These are phyloP conservation scores for Anorthoa munda DNA, from an alignment of 2,888 invertebrate genomes.

Conservation along the genomic window DNA sequence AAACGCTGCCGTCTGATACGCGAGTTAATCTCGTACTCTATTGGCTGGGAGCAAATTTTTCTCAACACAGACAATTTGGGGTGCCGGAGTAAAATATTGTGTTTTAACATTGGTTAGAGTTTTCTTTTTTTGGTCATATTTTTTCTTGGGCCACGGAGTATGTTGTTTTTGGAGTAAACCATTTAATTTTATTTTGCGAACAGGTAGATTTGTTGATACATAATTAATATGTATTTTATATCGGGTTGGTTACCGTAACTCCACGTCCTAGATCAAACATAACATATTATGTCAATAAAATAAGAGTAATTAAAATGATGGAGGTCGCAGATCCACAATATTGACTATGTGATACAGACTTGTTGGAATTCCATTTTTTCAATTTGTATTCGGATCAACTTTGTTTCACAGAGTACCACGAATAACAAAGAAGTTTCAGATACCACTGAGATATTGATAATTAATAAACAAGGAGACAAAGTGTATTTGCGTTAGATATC, in stretches of 20 bases:
- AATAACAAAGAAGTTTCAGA: background rate
- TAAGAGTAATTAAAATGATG: too few species aligned
- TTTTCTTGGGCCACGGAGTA: slow-evolving; percentile 25
- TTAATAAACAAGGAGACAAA: background rate
- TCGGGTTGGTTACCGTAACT: too few species aligned
- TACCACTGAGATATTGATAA: background rate
- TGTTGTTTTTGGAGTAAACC: slow-evolving; percentile 1
- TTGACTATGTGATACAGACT: background rate
- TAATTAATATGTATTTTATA: too few species aligned
- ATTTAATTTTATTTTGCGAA: slow-evolving; percentile 6
- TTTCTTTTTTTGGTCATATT: slow-evolving; percentile 18
- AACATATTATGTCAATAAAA: too few species aligned
- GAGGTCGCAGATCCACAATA: background rate
- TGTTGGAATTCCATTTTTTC: background rate
- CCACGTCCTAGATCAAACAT: too few species aligned
- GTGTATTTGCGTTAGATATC: background rate
- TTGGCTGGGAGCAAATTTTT: slow-evolving; percentile 71
- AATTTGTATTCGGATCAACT: background rate
- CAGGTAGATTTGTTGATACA: too few species aligned
- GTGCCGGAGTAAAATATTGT: slow-evolving; percentile 51
- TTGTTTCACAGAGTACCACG: background rate
- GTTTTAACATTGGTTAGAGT: slow-evolving; percentile 48
- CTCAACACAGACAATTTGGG: slow-evolving; percentile 64
- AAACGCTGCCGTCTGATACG: slow-evolving; percentile 76
- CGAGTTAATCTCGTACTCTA: slow-evolving; percentile 72